Conservation (phyloP, 2,797 vertebrate genomes). For the Gorsachius magnificus region DNA sequence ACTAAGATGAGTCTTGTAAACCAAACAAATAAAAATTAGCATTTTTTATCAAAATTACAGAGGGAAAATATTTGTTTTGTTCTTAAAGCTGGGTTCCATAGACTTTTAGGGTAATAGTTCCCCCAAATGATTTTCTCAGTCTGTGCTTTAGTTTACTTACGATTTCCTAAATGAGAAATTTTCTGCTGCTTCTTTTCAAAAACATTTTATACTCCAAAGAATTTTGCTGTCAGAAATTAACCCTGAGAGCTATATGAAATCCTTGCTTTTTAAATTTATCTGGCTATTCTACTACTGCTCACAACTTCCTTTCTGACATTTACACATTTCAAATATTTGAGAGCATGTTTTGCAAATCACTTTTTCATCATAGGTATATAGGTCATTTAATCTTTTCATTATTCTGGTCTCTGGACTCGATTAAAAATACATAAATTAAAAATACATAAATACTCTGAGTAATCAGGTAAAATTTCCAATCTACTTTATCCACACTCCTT, state of each 20-base stretch:
- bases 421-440: slow-evolving; percentile 9
- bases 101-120: not conserved
- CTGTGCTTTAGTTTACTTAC: not conserved
- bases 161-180: not conserved
- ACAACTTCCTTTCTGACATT: not conserved
- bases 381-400: not conserved
- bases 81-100: not conserved
- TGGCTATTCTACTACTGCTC: not conserved
- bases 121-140: not conserved
- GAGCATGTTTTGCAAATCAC: not conserved
- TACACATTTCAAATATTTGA: slow-evolving; percentile 15
- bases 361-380: not conserved
- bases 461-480: not conserved
- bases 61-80: not conserved
- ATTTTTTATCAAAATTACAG: not conserved
- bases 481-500: not conserved
- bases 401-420: not conserved
- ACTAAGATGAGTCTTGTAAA: not conserved
- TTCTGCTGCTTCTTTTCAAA: not conserved
- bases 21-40: not conserved
- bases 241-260: not conserved
- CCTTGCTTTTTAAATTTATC: not conserved
- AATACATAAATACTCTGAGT: not conserved
- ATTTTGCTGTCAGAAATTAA: not conserved
- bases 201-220: not conserved